These are phyloP conservation scores for Nephrotoma flavescens DNA, from an alignment of 2,888 invertebrate genomes.

Conservation along the genomic window DNA sequence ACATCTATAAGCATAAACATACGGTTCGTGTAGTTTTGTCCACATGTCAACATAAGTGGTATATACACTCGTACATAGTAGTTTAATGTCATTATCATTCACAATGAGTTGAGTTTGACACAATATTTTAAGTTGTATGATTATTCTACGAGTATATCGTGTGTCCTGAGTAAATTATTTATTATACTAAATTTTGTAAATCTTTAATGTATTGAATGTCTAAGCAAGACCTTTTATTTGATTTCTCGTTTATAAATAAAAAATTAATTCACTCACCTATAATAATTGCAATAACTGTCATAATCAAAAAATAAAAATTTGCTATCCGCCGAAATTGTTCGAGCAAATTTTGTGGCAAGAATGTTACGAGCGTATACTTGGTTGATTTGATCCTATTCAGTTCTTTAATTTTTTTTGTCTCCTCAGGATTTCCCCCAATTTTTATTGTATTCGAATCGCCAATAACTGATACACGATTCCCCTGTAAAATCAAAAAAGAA, in stretches of 20 bases:
- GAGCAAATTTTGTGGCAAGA: conserved; percentile 64
- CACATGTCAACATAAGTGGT: too few species aligned
- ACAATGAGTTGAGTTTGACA: too few species aligned
- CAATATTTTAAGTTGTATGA: too few species aligned
- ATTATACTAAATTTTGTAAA: neutral
- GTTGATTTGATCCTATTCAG: conserved; percentile 45
- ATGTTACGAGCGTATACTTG: conserved; percentile 64
- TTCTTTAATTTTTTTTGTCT: conserved; percentile 22
- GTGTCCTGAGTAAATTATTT: neutral
- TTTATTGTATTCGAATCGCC: conserved; percentile 44
- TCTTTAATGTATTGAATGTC: neutral
- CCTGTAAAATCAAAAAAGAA: conserved; percentile 30
- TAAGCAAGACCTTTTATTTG: neutral
- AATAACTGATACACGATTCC: conserved; percentile 41
- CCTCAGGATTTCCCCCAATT: conserved; percentile 37
- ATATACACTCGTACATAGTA: too few species aligned
- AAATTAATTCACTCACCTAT: conserved; percentile 35
- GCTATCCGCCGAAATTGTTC: conserved; percentile 74
- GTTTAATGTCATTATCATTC: too few species aligned
- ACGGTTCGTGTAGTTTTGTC: too few species aligned
- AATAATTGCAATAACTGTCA: conserved; percentile 52
- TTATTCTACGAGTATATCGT: too few species aligned
- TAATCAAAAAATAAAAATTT: conserved; percentile 69
- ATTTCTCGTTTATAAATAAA: neutral
- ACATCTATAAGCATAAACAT: too few species aligned